These are phyloP conservation scores for Myripristis murdjan DNA, from an alignment of 2,797 vertebrate genomes.

Conservation along the genomic window DNA sequence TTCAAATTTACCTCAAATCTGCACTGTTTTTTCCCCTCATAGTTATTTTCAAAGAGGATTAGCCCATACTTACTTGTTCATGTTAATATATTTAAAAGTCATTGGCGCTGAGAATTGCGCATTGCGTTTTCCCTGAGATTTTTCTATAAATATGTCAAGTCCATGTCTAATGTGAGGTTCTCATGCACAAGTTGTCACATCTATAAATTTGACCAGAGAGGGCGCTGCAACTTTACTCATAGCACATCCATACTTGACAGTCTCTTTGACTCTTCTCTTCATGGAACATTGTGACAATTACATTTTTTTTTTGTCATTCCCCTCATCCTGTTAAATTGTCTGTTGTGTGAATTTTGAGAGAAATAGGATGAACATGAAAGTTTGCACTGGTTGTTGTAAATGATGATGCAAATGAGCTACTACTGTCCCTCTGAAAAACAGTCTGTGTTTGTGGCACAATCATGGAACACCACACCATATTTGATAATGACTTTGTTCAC, in stretches of 20 bases:
- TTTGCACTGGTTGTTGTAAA: constrained; percentile 37
- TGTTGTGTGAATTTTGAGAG: background rate
- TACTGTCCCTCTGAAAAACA: background rate
- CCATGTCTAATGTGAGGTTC: background rate
- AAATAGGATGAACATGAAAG: constrained; percentile 9
- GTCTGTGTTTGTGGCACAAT: constrained; percentile 28
- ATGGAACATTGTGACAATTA: constrained; percentile 14
- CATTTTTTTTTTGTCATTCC: background rate
- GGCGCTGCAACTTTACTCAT: constrained; percentile 30
- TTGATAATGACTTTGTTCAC: constrained; percentile 16
- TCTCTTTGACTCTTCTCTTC: constrained; percentile 1
- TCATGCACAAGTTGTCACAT: constrained; percentile 11
- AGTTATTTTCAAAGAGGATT: background rate
- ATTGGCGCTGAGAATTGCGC: constrained; percentile 25
- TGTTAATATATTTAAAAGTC: constrained; percentile 28
- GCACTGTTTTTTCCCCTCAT: constrained; percentile 43
- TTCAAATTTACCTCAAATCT: constrained; percentile 20
- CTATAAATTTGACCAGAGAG: constrained; percentile 30
- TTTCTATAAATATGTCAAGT: constrained; percentile 1
- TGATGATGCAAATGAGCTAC: background rate
- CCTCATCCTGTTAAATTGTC: constrained; percentile 9
- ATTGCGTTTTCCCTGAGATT: constrained; percentile 4
- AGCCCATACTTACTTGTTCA: constrained; percentile 6
- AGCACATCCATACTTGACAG: constrained; percentile 17
- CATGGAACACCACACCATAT: constrained; percentile 27